Base-by-base conservation (phyloP, 1,140 invertebrate genomes). In the Cryptotermes secundus region DNA sequence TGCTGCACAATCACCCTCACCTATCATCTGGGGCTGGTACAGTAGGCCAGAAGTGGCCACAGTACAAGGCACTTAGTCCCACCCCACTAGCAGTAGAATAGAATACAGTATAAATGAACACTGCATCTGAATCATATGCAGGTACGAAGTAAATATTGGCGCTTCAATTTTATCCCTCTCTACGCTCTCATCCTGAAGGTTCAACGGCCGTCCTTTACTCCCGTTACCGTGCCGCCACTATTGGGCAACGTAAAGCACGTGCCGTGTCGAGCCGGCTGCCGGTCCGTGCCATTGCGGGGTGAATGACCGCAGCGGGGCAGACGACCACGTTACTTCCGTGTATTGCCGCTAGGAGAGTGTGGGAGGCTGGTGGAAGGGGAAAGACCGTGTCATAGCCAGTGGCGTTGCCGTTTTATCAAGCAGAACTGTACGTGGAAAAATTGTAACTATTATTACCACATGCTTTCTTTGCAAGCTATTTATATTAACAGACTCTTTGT, bases 201-300 rank as follows among this genome's bases (percentile, higher is more conserved):
- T 81, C 80, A 81, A 81, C 80, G 80, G 1, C 80, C 80, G 80
- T 81, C 80, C 80, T 81, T 81, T 81, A 81, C 34, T 81, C 80
- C 80, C 34, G 80, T 35, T 35, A 81, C 80, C 80, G 80, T 81
- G 80, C 80, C 80, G 80, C 24, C 24, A 36, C 42, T 26, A 36
- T 36, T 38, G 80, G 35, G 80, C 34, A 26, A 45, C 80, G 80
- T 36, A 36, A 31, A 36, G 35, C 42, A 81, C 80, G 80, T 81
- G 80, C 80, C 80, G 80, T 81, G 80, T 81, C 80, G 35, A 81
- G 80, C 34, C 80, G 80, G 6, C 10, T 72, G 59, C 80, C 34
- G 59, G 26, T 31, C 59, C 59, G 59, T 72, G 26, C n/a, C 26
- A 6, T 31, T 36, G 35, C 19, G 80, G 80, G 80, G 80, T 81